Conservation (phyloP, 2,113 vertebrate species). For the Myotis lucifugus region DNA sequence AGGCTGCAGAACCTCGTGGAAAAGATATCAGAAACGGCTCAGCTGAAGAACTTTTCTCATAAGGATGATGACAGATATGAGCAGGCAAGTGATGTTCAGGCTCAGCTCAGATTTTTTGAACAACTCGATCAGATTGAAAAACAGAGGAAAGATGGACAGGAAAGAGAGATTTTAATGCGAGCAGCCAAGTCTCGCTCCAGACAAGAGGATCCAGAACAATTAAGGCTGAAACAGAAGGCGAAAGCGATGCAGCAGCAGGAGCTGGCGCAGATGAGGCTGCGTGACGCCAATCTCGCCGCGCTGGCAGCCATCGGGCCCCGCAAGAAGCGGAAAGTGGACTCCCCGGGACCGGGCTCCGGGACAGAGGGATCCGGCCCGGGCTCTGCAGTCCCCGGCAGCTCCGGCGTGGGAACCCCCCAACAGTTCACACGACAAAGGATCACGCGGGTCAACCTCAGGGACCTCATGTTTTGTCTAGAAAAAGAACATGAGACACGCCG, state of each 20-base stretch:
- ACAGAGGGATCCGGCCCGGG: constrained; percentile 91
- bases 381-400: constrained; percentile 88
- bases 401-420: constrained; percentile 89
- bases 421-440: constrained; percentile 96
- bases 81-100: constrained; percentile 93
- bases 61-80: constrained; percentile 95
- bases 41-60: constrained; percentile 93
- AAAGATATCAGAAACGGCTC: constrained; percentile 93
- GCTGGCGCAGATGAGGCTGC: constrained; percentile 94
- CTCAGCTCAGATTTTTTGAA: constrained; percentile 97
- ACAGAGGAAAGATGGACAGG: constrained; percentile 95
- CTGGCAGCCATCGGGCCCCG: constrained; percentile 94
- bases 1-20: constrained; percentile 93
- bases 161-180: constrained; percentile 94
- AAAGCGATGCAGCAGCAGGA: constrained; percentile 98
- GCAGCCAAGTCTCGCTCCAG: constrained; percentile 96
- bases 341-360: constrained; percentile 87
- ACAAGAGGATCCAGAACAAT: constrained; percentile 95
- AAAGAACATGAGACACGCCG: constrained; percentile 90
- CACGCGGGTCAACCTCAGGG: constrained; percentile 97
- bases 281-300: constrained; percentile 95
- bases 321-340: constrained; percentile 93
- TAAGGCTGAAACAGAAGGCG: constrained; percentile 94
- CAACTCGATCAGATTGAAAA: constrained; percentile 97
- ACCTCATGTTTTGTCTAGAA: constrained; percentile 97